Conservation (phyloP, 2,113 vertebrate genomes). For the Callipepla californica region DNA sequence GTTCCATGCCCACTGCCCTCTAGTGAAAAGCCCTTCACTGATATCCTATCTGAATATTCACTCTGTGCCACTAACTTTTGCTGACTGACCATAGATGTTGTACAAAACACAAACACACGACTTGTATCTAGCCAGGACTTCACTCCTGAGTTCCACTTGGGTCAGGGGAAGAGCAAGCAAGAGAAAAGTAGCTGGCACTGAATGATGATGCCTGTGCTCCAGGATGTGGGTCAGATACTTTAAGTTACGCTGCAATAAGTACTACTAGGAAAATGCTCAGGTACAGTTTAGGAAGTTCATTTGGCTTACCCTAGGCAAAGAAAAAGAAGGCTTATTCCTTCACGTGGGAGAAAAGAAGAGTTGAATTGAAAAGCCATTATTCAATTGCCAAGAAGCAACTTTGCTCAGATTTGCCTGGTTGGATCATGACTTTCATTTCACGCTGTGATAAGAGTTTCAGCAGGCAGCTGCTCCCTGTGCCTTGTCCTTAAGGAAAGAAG, state of each 20-base stretch:
- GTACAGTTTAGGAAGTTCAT: background rate
- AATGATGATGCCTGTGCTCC: background rate
- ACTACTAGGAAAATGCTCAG: background rate
- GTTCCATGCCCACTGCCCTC: no score
- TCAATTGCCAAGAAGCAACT: background rate
- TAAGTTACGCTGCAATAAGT: background rate
- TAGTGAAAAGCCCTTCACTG: no score
- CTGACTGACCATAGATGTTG: background rate
- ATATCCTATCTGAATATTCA: background rate
- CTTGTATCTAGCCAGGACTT: background rate
- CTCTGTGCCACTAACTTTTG: background rate
- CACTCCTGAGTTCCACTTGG: background rate
- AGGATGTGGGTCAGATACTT: background rate
- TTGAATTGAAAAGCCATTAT: background rate
- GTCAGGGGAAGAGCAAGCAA: background rate
- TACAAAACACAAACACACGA: background rate
- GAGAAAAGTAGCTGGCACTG: background rate
- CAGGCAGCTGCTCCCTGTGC: rapidly evolving
- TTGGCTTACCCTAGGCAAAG: background rate
- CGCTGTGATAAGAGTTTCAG: background rate
- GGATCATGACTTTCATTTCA: background rate
- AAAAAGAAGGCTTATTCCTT: background rate
- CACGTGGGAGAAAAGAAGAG: background rate
- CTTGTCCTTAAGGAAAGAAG: background rate
- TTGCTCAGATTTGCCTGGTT: background rate